These are phyloP conservation scores for Drosophila leonis DNA, from an alignment of 2,888 invertebrate species.

Conservation along the genomic window DNA sequence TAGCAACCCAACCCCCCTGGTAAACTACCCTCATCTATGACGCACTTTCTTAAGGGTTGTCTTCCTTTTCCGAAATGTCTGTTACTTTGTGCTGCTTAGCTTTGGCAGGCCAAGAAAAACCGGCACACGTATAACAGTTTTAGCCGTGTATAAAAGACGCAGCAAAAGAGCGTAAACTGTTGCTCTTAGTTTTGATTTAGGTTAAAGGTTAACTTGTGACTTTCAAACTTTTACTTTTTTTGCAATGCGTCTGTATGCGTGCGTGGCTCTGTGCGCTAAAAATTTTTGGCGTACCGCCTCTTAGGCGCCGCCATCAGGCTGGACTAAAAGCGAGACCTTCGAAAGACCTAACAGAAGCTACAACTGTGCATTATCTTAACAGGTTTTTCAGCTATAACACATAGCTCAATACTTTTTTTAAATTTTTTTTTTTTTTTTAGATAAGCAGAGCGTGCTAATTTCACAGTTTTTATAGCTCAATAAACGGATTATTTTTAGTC, in stretches of 20 bases:
- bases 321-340: constrained; percentile 4
- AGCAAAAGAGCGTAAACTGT: constrained; percentile 65
- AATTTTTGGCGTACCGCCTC: constrained; percentile 64
- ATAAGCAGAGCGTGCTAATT: constrained; percentile 49
- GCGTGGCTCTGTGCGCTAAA: constrained; percentile 23
- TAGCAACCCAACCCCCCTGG: constrained; percentile 54
- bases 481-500: constrained; percentile 41
- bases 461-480: constrained; percentile 39
- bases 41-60: constrained; percentile 66
- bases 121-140: constrained; percentile 56
- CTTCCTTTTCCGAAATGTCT: constrained; percentile 24
- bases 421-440: constrained; percentile 13
- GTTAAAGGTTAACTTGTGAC: constrained; percentile 72
- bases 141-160: constrained; percentile 47
- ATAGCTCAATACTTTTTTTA: constrained; percentile 13
- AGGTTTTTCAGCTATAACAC: constrained; percentile 9
- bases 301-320: constrained; percentile 55
- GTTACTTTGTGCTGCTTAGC: constrained; percentile 29
- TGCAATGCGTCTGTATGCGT: constrained; percentile 11
- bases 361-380: constrained; percentile 25
- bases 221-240: constrained; percentile 75
- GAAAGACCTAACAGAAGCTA: background rate
- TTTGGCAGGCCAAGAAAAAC: constrained; percentile 47
- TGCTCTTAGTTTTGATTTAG: constrained; percentile 74
- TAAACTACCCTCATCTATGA: constrained; percentile 54